Percentiles rank a stretch among this genome's conserved stretches.
These are phyloP conservation scores for Bombycilla garrulus DNA, from an alignment of 2,113 vertebrate species.

Conservation along the genomic window DNA sequence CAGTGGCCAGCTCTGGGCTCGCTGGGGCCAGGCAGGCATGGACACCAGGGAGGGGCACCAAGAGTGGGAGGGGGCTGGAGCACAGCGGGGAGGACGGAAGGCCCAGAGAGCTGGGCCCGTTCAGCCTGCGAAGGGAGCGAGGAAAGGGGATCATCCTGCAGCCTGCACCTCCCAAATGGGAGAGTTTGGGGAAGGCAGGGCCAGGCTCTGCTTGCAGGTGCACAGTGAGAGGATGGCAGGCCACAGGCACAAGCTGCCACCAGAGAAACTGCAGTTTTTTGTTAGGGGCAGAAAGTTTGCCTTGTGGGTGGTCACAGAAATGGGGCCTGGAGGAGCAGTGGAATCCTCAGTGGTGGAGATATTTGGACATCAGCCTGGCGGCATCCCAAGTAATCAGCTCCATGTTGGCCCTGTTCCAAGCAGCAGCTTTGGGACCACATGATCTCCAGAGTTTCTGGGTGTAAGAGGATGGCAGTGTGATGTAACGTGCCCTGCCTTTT, in stretches of 20 bases:
- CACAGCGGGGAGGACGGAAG: neutral
- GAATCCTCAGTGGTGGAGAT: neutral
- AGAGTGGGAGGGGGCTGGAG: neutral
- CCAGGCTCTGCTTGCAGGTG: neutral
- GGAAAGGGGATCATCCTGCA: neutral
- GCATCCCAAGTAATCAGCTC: neutral
- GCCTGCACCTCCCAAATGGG: neutral
- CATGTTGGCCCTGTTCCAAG: neutral
- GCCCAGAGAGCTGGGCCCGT: neutral
- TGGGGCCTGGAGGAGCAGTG: neutral
- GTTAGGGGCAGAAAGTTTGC: neutral
- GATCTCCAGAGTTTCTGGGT: neutral
- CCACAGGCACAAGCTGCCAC: neutral
- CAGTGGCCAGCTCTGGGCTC: neutral
- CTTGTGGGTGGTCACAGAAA: neutral
- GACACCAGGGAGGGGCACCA: neutral
- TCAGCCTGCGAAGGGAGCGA: fast-evolving
- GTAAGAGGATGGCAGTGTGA: neutral
- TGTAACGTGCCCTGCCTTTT: neutral
- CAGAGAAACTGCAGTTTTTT: neutral
- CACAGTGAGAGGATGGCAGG: neutral
- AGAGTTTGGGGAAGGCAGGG: neutral
- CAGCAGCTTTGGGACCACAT: neutral
- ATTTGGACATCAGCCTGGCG: neutral
- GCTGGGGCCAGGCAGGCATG: neutral